Conservation (phyloP, 2,888 invertebrate species). For the Mayetiola destructor region DNA sequence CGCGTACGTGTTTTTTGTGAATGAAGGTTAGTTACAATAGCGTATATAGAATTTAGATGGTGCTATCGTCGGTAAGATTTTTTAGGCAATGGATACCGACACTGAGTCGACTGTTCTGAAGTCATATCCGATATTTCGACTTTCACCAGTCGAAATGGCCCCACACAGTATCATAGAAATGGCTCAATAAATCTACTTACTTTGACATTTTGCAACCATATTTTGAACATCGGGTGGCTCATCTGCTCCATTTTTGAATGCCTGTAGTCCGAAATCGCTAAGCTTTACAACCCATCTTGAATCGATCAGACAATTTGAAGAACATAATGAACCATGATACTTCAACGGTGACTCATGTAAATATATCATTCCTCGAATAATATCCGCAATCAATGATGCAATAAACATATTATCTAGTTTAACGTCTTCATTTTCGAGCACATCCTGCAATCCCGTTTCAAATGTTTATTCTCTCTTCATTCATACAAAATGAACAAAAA, state of each 20-base stretch:
- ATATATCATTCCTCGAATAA: slow-evolving; percentile 83
- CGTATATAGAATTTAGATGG: too few relatives aligned
- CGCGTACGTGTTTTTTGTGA: too few relatives aligned
- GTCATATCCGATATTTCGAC: too few relatives aligned
- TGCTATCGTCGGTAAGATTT: too few relatives aligned
- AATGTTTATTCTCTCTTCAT: background rate
- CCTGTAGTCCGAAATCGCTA: slow-evolving; percentile 78
- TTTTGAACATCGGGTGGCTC: slow-evolving; percentile 45
- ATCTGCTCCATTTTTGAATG: slow-evolving; percentile 66
- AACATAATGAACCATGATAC: slow-evolving; percentile 75
- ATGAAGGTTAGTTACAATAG: too few relatives aligned
- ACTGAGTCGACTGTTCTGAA: too few relatives aligned
- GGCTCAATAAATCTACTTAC: slow-evolving; percentile 39
- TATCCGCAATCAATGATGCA: slow-evolving; percentile 86
- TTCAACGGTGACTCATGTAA: slow-evolving; percentile 75
- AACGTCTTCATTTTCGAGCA: slow-evolving; percentile 87
- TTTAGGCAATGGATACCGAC: too few relatives aligned
- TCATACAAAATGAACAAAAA: background rate
- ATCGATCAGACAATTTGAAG: slow-evolving; percentile 87
- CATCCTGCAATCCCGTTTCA: too few relatives aligned
- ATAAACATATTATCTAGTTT: slow-evolving; percentile 94
- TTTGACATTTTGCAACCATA: slow-evolving; percentile 48
- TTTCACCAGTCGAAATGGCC: too few relatives aligned
- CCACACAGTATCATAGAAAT: too few relatives aligned
- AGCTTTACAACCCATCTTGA: slow-evolving; percentile 90